Evolutionary conservation across 2,797 vertebrate genomes (phyloP), one percentile per base, ranked within the genome.

Genomic region (Leptatherina wallacei): DNA sequence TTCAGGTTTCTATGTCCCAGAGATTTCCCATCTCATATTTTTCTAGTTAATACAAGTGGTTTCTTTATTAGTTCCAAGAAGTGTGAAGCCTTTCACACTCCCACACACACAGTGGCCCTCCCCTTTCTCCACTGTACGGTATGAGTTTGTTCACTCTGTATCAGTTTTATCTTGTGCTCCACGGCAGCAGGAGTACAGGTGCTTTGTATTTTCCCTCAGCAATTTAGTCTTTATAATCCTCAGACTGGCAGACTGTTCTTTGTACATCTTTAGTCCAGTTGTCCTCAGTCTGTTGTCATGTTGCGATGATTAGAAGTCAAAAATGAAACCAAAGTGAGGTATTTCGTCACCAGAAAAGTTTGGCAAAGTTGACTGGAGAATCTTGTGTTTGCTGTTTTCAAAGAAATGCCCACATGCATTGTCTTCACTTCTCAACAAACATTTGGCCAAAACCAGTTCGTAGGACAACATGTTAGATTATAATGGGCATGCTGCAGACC

Each of bases 61-160:
- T 61, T 60, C 1, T 36, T 62, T 24, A 4, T 60, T 11, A 13
- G 33, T 56, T 76, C 51, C 52, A 32, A 52, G 52, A 81, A 20
- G 8, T 73, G 68, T 68, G 2, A 55, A 54, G 5, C 29, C 35
- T 77, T 2, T n/a, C 5, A 0, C 72, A 83, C 65, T 71, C n/a
- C 8, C 33, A 33, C 60, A 58, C 33, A n/a, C 30, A 42, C 32
- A 6, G 59, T 16, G 49, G 14, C 65, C 70, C 69, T 58, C 62
- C 69, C 27, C 61, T 14, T 1, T 8, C 5, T 24, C 38, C 38
- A 12, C 6, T 55, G 18, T 71, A 32, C 24, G 27, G 55, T 33
- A n/a, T 24, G 29, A 18, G 40, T 22, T 27, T 30, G 38, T 10
- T 18, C 8, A 24, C 27, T 22, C 24, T 13, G 35, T 13, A 14